Base-by-base conservation (phyloP, 2,113 vertebrate species). In the Psilopsiagon aymara region DNA sequence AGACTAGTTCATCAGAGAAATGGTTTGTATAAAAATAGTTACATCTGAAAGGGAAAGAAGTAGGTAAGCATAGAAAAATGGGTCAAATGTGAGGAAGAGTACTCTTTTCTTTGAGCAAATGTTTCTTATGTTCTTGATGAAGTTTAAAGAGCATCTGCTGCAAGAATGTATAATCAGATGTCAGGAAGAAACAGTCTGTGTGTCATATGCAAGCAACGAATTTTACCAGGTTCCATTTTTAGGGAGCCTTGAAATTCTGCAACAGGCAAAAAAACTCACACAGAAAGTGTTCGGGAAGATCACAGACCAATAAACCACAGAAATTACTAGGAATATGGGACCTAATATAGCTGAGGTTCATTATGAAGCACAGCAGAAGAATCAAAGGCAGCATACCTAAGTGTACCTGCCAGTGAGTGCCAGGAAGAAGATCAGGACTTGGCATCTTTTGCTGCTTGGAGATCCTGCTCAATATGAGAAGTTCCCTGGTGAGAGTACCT, bases 321-420 rank as follows among this genome's bases (percentile, higher is more conserved):
- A 67, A 79, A 64, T 52, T 29, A 43, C 27, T 39, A 46, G 31
- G 19, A 73, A n/a, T 55, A 47, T 1, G 2, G 39, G 33, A 75
- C 17, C 8, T 62, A 76, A 47, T 33, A 74, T 0, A 2, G 64
- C 27, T 2, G 9, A 63, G 17, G 39, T 55, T 82, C 84, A 41
- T 78, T 41, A 83, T 16, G 44, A 77, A 88, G 49, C 29, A 52
- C 1, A 90, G 27, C 37, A 78, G 69, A 73, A 46, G 63, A 89
- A 66, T 31, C 0, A 0, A 73, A 91, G 51, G 31, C 14, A 52
- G 53, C 0, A 0, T 19, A 70, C 31, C 15, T 51, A 53, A 53
- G 47, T 17, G 12, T 24, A 69, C 6, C 33, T 29, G 23, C 51
- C 51, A 88, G 29, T 23, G 62, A 88, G 29, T 5, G 5, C 25